Evolutionary conservation across 2,888 invertebrate genomes (phyloP).

Genomic region (Drosophila koepferae): DNA sequence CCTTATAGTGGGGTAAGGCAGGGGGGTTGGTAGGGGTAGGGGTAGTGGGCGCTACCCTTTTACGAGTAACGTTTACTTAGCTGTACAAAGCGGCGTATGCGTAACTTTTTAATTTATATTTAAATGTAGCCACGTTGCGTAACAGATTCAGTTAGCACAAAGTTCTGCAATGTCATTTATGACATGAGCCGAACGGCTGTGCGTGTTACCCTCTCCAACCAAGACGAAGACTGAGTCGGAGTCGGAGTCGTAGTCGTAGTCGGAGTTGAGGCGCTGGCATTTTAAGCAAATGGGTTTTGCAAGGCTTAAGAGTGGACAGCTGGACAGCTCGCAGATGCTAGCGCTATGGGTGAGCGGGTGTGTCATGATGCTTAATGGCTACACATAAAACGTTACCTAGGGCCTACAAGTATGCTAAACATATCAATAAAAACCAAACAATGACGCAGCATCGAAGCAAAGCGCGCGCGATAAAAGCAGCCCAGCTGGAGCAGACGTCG

Average conservation of each 20-base stretch:
- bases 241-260: background rate
- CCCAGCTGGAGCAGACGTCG: slow-evolving; percentile 2
- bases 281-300: slow-evolving; percentile 17
- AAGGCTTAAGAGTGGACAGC: slow-evolving; percentile 17
- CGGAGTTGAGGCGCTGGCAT: slow-evolving; percentile 3
- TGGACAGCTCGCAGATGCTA: slow-evolving; percentile 22
- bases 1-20: background rate
- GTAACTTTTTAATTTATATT: slow-evolving; percentile 77
- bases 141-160: slow-evolving; percentile 42
- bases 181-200: slow-evolving; percentile 18
- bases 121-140: slow-evolving; percentile 59
- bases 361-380: slow-evolving; percentile 38
- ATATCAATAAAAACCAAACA: slow-evolving; percentile 61
- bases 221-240: background rate
- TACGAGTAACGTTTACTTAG: slow-evolving; percentile 18
- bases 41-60: background rate
- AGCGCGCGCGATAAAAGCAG: slow-evolving; percentile 18
- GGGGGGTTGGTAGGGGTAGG: background rate
- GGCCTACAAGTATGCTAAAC: slow-evolving; percentile 56
- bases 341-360: slow-evolving; percentile 3
- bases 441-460: slow-evolving; percentile 29
- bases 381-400: slow-evolving; percentile 40
- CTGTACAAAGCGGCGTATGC: slow-evolving; percentile 60
- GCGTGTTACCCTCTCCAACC: background rate
- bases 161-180: slow-evolving; percentile 43